Conservation (phyloP, 2,888 invertebrate species). For the Deilephila elpenor region DNA sequence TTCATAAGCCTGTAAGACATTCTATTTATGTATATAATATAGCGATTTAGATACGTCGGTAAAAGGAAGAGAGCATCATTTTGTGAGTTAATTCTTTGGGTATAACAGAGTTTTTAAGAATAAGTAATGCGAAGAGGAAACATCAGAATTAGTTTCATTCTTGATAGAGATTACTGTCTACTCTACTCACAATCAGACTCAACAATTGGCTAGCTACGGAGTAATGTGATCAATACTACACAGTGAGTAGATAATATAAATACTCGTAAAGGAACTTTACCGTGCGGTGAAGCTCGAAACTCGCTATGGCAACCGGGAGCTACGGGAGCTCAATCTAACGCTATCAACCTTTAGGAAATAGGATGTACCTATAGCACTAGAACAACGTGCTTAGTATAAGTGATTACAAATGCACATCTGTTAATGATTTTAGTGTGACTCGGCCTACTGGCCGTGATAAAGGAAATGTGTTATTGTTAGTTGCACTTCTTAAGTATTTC, state of each 20-base stretch:
- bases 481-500: constrained; percentile 55
- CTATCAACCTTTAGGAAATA: constrained; percentile 65
- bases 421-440: constrained; percentile 36
- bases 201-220: constrained; percentile 57
- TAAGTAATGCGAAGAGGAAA: background rate
- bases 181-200: constrained; percentile 51
- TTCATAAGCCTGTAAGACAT: too few species aligned
- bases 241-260: constrained; percentile 53
- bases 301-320: constrained; percentile 73
- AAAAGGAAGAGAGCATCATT: too few species aligned
- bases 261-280: constrained; percentile 72
- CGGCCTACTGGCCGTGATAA: constrained; percentile 35
- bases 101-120: background rate
- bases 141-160: background rate
- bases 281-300: constrained; percentile 78
- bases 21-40: too few species aligned
- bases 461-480: constrained; percentile 46
- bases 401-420: constrained; percentile 60
- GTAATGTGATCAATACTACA: constrained; percentile 57
- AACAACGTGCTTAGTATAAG: constrained; percentile 73
- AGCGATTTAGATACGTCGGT: too few species aligned
- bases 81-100: too few species aligned
- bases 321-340: constrained; percentile 76
- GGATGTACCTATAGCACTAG: constrained; percentile 72
- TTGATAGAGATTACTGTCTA: constrained; percentile 40